These are phyloP conservation scores for Microcebus jonahi DNA, from an alignment of 2,113 vertebrate species.

Conservation along the genomic window DNA sequence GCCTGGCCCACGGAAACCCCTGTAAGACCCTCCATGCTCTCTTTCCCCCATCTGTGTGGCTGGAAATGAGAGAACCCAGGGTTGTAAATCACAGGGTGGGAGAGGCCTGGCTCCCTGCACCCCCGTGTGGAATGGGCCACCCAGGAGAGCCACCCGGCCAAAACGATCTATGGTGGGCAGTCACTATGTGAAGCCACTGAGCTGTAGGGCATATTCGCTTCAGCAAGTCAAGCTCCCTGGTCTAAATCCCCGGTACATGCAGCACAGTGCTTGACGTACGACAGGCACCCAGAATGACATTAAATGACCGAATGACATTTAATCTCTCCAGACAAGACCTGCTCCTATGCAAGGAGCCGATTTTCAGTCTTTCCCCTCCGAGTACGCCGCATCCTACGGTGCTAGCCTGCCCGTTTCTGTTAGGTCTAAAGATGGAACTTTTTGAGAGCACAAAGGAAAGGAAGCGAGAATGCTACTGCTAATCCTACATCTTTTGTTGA, in stretches of 20 bases:
- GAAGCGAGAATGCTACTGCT: background rate
- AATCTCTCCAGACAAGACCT: background rate
- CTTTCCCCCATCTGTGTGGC: no score
- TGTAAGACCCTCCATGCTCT: rapidly evolving
- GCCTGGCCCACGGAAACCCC: background rate
- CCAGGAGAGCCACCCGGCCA: background rate
- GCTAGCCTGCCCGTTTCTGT: background rate
- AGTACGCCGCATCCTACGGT: no score
- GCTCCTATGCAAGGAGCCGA: background rate
- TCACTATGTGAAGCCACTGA: background rate
- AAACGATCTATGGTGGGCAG: background rate
- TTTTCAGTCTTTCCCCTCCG: background rate
- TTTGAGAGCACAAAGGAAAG: background rate
- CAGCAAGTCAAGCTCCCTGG: background rate
- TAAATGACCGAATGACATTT: no score
- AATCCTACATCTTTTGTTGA: background rate
- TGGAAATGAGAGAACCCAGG: background rate
- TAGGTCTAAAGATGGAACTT: background rate
- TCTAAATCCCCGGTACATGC: no score
- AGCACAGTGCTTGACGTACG: background rate
- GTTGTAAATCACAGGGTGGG: background rate
- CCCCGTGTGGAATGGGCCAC: no score
- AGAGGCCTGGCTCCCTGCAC: background rate
- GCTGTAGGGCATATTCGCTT: background rate
- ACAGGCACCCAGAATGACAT: background rate